Evolutionary conservation across 2,113 vertebrate species (phyloP).

Genomic region (Ceuthmochares aereus): DNA sequence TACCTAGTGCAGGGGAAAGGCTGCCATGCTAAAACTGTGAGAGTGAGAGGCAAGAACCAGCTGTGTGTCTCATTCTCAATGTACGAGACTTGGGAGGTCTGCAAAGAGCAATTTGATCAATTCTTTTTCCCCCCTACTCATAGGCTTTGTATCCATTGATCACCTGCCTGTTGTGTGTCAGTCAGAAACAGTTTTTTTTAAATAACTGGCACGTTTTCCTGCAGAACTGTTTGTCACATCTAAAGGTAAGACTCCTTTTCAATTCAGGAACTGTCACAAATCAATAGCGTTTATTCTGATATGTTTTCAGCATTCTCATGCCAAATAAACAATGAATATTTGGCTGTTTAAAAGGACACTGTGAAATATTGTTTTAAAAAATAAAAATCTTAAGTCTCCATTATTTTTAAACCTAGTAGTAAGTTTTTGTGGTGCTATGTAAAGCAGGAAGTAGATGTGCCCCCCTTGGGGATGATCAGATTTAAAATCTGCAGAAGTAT

Average conservation of each 20-base stretch:
- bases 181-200: constrained; percentile 99
- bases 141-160: constrained; percentile 98
- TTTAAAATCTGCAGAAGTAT: not conserved
- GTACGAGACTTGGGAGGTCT: not conserved
- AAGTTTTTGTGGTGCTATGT: not conserved
- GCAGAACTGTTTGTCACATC: constrained; percentile 98
- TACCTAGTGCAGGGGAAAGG: not conserved
- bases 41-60: not conserved
- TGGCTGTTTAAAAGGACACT: constrained; percentile 54
- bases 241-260: constrained; percentile 88
- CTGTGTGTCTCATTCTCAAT: not conserved
- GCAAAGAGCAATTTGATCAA: constrained; percentile 58
- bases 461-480: not conserved
- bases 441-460: not conserved
- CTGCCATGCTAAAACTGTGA: not conserved
- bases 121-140: constrained; percentile 51
- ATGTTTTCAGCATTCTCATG: not conserved
- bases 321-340: not conserved
- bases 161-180: constrained; percentile 98
- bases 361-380: not conserved
- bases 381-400: not conserved
- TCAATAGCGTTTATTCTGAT: not conserved
- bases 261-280: constrained; percentile 36
- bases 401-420: not conserved
- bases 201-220: constrained; percentile 99